Evolutionary conservation across 2,888 invertebrate genomes (phyloP), one percentile per base, ranked within the genome.

Genomic region (Apodemia duryi): DNA sequence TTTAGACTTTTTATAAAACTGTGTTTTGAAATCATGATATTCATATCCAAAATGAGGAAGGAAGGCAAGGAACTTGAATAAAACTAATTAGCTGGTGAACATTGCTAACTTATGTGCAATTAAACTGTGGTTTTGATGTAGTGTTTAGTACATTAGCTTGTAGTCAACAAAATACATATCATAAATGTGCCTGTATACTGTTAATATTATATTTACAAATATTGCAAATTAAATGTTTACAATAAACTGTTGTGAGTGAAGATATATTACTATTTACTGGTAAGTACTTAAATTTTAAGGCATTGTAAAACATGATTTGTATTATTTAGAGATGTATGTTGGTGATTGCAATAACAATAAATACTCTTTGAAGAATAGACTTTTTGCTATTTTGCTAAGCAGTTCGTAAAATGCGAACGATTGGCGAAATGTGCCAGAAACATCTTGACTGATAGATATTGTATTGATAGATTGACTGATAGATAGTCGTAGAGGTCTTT

Each of bases 161-260:
- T 57, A 79, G 82, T 80, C 75, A 79, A 83, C 80, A 77, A 80
- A 83, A 88, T 88, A 90, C 90, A 91, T 91, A 91, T 91, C 90
- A 90, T 82, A 75, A 79, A 73, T 84, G 90, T 91, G 91, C 90
- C 90, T 90, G 78, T 86, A 89, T 11, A 11, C 46, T 13, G 76
- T 77, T 81, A 81, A 46, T 46, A 80, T 62, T 57, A 65, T 65
- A 67, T 54, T 65, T 49, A 57, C 32, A 51, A 62, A 68, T 68
- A 69, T 69, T 67, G 13, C 28, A 54, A 54, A 10, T 54, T 54
- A 2, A 21, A 11, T 29, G 32, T 57, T 29, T 57, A 57, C 57
- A 57, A 57, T 29, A 57, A 57, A 57, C 11, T 57, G 13, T 29
- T 13, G 11, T 57, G 32, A 4, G 57, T 57, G 57, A 11, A 57